Base-by-base conservation (phyloP, 2,113 vertebrate species). In the Pleuronectes platessa region DNA sequence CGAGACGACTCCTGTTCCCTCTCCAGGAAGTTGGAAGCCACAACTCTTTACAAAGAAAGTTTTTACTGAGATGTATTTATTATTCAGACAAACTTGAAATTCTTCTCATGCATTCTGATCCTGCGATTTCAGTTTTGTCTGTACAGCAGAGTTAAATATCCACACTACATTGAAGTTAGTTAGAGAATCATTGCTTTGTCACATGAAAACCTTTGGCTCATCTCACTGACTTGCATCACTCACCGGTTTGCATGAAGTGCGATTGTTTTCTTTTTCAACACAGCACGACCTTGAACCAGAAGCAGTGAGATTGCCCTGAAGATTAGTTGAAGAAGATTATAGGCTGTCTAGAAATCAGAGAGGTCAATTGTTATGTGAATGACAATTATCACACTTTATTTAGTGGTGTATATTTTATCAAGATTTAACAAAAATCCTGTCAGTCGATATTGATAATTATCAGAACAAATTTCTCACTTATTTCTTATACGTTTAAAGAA, bases 261-360 rank as follows among this genome's bases (percentile, higher is more conserved):
- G 24, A 45, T 54, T 56, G 11, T 51, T 37, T 24, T 69, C n/a
- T 64, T 60, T 71, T 18, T 23, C 24, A 70, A 69, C 11, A 66
- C 17, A 10, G 20, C 21, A 18, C 14, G 35, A 65, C 81, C 69
- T 79, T 81, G 12, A 81, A 31, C 69, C 66, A 58, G 31, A 27
- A 45, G 45, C 13, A 4, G 9, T 27, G 58, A 74, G 31, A 61
- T 55, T 49, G 45, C 12, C 5, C 0, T 31, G 31, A 23, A 56
- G 69, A 86, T 79, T 35, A 56, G 26, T 3, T 18, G 8, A 1
- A 31, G n/a, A 56, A 60, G 61, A 59, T 80, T 62, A 72, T 3
- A 13, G 26, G 45, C n/a, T n/a, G 47, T 73, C 70, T 53, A 70
- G 17, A 8, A 76, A 51, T 58, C 21, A 60, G 11, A 58, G 2